Evolutionary conservation across 2,113 vertebrate species (phyloP), one percentile per base, ranked within the genome.

Genomic region (Elgaria multicarinata): DNA sequence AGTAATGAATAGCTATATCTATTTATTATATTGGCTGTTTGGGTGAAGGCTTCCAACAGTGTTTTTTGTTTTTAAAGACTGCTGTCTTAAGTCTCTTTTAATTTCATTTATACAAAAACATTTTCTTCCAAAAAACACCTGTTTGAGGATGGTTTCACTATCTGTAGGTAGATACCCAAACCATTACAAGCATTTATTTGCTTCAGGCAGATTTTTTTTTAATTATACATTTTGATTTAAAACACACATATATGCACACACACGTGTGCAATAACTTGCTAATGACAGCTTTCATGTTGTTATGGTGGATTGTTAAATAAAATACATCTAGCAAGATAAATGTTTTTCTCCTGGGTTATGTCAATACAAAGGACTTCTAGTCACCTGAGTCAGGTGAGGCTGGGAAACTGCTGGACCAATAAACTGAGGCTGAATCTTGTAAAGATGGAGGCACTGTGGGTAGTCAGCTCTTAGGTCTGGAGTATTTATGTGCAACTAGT

Each of bases 151-250:
- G 85, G 8, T 93, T 88, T 83, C 71, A 84, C 76, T 77, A 88
- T 62, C 81, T 80, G 22, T 88, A 76, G 71, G 78, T 28, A 82
- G 33, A 55, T 92, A 87, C 88, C 53, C 80, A 50, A 91, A 87
- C 86, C 55, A 6, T 36, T 87, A 46, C 0, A 12, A 85, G 28
- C 86, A 74, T 79, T 7, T 10, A 67, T 87, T 81, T 87, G 84
- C 64, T 94, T 90, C 85, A 90, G 87, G 44, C 77, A 92, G 58
- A 36, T 88, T 86, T 79, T 66, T 62, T 18, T 91, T n/a, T 67
- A 71, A 2, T 62, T 89, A 6, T n/a, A 88, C 89, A 83, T 87
- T 44, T 46, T 85, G 74, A 12, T 46, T 85, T 87, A 87, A 93
- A 88, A 24, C 50, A 53, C 50, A 53, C 6, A 24, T 24, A 24